phyloP scores from a whole-genome alignment of 2,888 invertebrate genomes.

The Crocallis elinguaria region DNA sequence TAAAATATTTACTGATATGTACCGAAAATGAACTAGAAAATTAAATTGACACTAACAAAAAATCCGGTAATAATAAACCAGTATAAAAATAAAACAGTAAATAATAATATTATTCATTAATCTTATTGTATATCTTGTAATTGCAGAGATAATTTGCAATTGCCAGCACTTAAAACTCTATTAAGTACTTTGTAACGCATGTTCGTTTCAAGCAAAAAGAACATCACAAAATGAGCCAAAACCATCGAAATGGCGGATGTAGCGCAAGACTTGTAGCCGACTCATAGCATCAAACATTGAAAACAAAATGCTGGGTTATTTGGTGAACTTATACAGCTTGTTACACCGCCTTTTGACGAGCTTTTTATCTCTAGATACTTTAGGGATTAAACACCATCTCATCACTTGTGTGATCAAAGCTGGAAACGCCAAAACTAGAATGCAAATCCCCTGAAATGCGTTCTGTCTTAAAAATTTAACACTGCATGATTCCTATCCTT shows the following conservation, averaged over 20 bases:
- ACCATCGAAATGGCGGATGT: conserved; percentile 54
- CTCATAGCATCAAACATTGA: conserved; percentile 40
- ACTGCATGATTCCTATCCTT: too few relatives aligned
- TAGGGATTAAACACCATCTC: too few relatives aligned
- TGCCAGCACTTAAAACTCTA: background rate
- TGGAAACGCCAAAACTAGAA: too few relatives aligned
- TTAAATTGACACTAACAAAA: background rate
- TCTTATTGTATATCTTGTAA: background rate
- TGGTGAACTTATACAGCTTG: conserved; percentile 49
- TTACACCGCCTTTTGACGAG: conserved; percentile 47
- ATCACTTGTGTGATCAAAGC: too few relatives aligned
- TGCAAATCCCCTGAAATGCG: too few relatives aligned
- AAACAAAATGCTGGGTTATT: conserved; percentile 46
- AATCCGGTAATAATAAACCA: background rate
- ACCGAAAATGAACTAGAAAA: conserved; percentile 21
- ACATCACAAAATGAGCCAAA: conserved; percentile 64
- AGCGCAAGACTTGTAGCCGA: conserved; percentile 35
- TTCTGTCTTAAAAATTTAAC: too few relatives aligned
- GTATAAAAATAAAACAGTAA: background rate
- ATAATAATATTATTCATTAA: background rate
- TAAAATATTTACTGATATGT: conserved; percentile 44
- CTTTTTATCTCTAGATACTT: too few relatives aligned
- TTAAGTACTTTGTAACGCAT: conserved; percentile 23
- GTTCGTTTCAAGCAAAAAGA: conserved; percentile 54
- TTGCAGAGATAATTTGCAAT: background rate